phyloP scores from a whole-genome alignment of 1,140 invertebrate genomes.

The Pseudomyrmex dendroicus region DNA sequence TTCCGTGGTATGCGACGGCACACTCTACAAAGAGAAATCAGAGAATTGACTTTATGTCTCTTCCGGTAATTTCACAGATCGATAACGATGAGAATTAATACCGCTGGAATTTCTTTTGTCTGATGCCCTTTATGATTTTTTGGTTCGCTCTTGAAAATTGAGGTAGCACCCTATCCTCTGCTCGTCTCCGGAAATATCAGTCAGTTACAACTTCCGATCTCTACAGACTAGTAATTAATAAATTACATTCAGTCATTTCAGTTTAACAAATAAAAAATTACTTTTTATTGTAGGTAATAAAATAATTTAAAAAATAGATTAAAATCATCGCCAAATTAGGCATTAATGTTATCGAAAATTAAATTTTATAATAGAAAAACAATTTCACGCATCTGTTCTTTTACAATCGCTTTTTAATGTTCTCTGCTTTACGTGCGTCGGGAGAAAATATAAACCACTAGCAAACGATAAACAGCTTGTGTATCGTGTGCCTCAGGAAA shows the following conservation, averaged over 20 bases:
- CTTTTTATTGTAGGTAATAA: background rate
- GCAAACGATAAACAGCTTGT: constrained; percentile 45
- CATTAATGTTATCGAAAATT: background rate
- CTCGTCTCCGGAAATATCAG: constrained; percentile 34
- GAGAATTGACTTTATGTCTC: constrained; percentile 46
- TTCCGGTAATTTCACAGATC: constrained; percentile 73
- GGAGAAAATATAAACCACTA: constrained; percentile 3
- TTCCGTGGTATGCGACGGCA: background rate
- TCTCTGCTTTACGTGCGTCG: background rate
- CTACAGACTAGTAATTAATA: constrained; percentile 25
- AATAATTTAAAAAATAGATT: background rate
- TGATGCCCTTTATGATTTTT: constrained; percentile 20
- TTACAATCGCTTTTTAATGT: background rate
- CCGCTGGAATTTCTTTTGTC: constrained; percentile 66
- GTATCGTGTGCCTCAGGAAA: background rate
- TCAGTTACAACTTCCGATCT: constrained; percentile 41
- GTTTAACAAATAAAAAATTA: background rate
- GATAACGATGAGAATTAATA: constrained; percentile 66
- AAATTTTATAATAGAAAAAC: background rate
- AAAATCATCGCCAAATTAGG: too few species aligned
- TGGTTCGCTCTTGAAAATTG: constrained; percentile 33
- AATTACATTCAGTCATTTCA: constrained; percentile 5
- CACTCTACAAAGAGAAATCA: constrained; percentile 1
- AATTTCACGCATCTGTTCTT: background rate
- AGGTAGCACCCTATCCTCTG: constrained; percentile 33